Evolutionary conservation across 2,797 vertebrate species (phyloP), one percentile per base, ranked within the genome.

Genomic region (Delichon dasypus): DNA sequence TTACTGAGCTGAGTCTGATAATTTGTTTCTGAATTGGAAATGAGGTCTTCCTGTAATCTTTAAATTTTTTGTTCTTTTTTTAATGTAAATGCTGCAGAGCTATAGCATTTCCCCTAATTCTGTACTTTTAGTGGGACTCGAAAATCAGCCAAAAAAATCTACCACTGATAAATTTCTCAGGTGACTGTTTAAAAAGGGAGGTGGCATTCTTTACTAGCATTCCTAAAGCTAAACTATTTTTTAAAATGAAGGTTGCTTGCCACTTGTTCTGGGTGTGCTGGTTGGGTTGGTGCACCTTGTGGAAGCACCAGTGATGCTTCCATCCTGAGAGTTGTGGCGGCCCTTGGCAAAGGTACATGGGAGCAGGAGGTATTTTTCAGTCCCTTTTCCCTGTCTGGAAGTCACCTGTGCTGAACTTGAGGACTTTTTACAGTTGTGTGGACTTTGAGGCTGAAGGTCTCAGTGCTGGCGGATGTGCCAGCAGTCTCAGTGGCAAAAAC

Each of bases 211-310:
- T 82, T 34, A 26, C 27, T 92, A 53, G 17, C 18, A 11, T 80
- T 90, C 13, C 50, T 75, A 36, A 58, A 86, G 25, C n/a, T 51
- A 68, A 86, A 13, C 19, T 48, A 2, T 21, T 64, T 53, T 44
- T 80, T 54, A 26, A 42, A 55, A 25, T 23, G 21, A 40, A 68
- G 16, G 6, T 26, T 23, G 12, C 29, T 55, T 60, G 9, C 23
- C 5, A 1, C 13, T 2, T 9, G 1, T 79, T 23, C n/a, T 68
- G 29, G 5, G 1, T 48, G 4, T 88, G 27, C 17, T 48, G 22
- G 3, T 50, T 72, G 10, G 5, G 8, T 50, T 85, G 29, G 9
- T 62, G 38, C 64, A 29, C 0, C 0, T 48, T 62, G 15, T 62
- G 64, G 62, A 70, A 42, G n/a, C 55, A 23, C 4, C 40, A 26